Conservation (phyloP, 2,797 vertebrate genomes). For the Vespertilio murinus region DNA sequence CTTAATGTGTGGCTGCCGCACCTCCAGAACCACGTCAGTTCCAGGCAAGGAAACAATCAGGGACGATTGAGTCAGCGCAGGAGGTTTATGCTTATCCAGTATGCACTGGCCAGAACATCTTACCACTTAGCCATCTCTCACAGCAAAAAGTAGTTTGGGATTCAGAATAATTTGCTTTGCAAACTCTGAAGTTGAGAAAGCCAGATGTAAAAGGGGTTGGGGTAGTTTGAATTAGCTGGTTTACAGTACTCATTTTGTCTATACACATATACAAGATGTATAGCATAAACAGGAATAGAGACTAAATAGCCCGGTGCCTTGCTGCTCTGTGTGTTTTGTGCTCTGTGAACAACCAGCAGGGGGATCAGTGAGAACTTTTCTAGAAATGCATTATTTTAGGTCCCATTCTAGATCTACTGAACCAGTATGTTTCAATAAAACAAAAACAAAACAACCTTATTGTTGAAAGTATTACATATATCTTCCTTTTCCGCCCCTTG, state of each 20-base stretch:
- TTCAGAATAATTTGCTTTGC: neutral
- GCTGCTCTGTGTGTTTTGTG: neutral
- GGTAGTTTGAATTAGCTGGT: neutral
- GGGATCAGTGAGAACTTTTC: neutral
- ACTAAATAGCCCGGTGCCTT: neutral
- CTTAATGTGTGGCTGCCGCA: conserved; percentile 50
- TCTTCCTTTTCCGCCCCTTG: no score
- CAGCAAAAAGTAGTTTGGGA: neutral
- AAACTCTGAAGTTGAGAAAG: neutral
- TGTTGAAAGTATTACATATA: no score
- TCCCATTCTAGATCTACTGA: neutral
- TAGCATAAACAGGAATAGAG: neutral
- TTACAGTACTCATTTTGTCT: neutral
- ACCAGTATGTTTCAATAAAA: neutral
- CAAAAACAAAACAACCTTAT: no score
- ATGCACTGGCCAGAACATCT: neutral
- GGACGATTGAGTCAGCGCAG: neutral
- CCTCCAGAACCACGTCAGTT: neutral
- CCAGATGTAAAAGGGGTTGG: neutral
- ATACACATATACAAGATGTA: neutral
- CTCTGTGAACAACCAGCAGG: neutral
- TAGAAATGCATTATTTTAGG: neutral
- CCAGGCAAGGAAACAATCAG: conserved; percentile 16
- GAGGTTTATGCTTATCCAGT: neutral
- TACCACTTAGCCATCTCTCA: neutral